Evolutionary conservation across 2,797 vertebrate genomes (phyloP).

Genomic region (Gallinago solitaria): DNA sequence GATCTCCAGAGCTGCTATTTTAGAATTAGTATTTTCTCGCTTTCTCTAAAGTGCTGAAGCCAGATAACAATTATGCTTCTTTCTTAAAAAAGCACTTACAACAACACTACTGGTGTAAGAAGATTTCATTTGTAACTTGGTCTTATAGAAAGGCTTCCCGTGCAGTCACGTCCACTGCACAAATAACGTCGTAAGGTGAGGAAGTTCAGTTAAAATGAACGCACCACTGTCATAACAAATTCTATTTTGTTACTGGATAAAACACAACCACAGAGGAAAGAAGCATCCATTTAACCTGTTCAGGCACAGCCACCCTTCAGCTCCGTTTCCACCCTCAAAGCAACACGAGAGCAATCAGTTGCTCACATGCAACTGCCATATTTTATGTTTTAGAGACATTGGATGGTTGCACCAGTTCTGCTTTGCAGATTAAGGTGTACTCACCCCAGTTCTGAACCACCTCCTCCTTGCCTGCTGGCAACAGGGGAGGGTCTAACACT

Average conservation of each 20-base stretch:
- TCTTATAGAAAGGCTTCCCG: neutral
- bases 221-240: neutral
- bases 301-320: neutral
- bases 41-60: neutral
- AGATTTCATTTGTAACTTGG: neutral
- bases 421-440: neutral
- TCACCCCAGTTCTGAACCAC: neutral
- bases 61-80: neutral
- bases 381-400: neutral
- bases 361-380: neutral
- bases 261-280: neutral
- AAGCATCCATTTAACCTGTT: neutral
- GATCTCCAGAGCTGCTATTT: neutral
- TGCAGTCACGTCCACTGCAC: neutral
- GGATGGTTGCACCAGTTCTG: neutral
- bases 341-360: neutral
- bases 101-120: neutral
- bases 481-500: neutral
- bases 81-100: neutral
- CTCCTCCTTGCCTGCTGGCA: neutral
- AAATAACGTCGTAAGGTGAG: neutral
- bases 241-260: neutral
- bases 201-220: neutral
- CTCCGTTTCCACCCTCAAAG: neutral
- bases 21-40: neutral